Evolutionary conservation across 2,888 invertebrate species (phyloP).

Genomic region (Lasius platythorax): DNA sequence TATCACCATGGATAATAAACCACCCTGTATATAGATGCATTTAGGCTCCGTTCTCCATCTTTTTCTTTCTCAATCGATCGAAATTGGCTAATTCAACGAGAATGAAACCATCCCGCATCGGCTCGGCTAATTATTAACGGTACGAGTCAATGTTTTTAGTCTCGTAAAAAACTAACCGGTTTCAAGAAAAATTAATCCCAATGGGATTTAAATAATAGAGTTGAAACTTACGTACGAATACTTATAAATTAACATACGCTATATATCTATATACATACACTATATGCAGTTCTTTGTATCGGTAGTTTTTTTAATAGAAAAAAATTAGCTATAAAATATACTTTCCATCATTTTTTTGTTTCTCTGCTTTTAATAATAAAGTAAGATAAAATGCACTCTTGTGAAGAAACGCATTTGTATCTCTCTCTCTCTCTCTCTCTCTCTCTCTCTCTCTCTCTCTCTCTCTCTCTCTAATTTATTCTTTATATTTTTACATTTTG

Average conservation of each 20-base stretch:
- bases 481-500: not conserved
- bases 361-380: not conserved
- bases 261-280: too few species aligned
- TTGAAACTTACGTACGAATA: not conserved
- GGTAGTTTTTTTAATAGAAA: not conserved
- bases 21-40: conserved; percentile 30
- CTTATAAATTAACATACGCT: not conserved
- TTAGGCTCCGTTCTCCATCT: conserved; percentile 44
- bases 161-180: conserved; percentile 31
- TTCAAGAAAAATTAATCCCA: conserved; percentile 1
- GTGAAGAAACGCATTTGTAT: too few species aligned
- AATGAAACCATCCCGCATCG: conserved; percentile 61
- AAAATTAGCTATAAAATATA: not conserved
- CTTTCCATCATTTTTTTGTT: not conserved
- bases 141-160: conserved; percentile 24
- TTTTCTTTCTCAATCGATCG: conserved; percentile 70
- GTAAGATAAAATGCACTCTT: not conserved
- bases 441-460: not conserved
- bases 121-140: conserved; percentile 63
- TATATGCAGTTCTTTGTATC: not conserved
- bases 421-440: not conserved
- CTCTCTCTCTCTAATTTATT: not conserved
- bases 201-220: not conserved
- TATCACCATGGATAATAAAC: not conserved
- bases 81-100: conserved; percentile 72